phyloP scores from a whole-genome alignment of 2,113 vertebrate species.

The Falcunculus frontatus region DNA sequence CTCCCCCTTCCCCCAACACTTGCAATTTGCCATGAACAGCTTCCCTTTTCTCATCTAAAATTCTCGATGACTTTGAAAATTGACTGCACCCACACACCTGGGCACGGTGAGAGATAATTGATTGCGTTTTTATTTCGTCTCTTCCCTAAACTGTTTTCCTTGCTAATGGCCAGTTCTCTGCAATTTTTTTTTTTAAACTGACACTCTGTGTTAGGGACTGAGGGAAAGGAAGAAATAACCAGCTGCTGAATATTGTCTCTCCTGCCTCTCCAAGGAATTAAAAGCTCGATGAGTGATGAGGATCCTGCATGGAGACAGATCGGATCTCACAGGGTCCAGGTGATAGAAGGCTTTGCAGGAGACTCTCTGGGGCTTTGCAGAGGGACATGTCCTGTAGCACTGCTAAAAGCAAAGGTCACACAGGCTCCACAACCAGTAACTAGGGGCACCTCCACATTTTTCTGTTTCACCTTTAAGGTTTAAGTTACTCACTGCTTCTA shows the following conservation, averaged over 20 bases:
- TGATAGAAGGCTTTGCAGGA: background rate
- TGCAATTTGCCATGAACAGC: slow-evolving; percentile 55
- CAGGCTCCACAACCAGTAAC: background rate
- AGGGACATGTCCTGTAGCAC: background rate
- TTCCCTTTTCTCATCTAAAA: slow-evolving; percentile 53
- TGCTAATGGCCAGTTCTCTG: slow-evolving; percentile 59
- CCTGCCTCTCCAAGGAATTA: slow-evolving; percentile 37
- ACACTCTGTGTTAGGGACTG: slow-evolving; percentile 14
- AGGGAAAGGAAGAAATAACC: slow-evolving; percentile 40
- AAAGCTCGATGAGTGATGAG: slow-evolving; percentile 16
- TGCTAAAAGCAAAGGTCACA: background rate
- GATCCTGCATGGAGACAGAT: background rate
- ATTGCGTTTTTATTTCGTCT: slow-evolving; percentile 39
- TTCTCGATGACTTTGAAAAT: slow-evolving; percentile 58
- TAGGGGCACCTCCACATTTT: background rate
- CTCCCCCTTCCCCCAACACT: slow-evolving; percentile 23
- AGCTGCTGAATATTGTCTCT: slow-evolving; percentile 41
- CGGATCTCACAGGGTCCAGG: background rate
- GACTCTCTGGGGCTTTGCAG: background rate
- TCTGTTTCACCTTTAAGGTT: background rate
- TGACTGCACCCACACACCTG: slow-evolving; percentile 60
- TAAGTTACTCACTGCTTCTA: background rate
- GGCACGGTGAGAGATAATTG: slow-evolving; percentile 31
- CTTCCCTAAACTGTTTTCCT: slow-evolving; percentile 64
- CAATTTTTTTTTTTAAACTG: slow-evolving; percentile 30